Evolutionary conservation across 2,113 vertebrate species (phyloP).

Genomic region (Chloropsis hardwickii): DNA sequence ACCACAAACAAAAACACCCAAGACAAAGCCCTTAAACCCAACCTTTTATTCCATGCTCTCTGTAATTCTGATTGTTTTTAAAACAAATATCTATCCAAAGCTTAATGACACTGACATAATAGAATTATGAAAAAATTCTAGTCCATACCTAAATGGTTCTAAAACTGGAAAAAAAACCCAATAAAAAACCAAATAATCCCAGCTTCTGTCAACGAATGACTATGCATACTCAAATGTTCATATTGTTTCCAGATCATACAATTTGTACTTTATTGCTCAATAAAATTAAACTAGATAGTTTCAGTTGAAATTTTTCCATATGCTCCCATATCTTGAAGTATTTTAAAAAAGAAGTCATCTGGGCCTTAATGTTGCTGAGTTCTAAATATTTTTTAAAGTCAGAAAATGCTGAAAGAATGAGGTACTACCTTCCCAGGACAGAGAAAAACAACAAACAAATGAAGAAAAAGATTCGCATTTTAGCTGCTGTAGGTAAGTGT

Average conservation of each 20-base stretch:
- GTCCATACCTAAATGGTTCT: background rate
- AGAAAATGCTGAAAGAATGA: background rate
- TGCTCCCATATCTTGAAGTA: background rate
- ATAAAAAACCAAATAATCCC: rapidly evolving
- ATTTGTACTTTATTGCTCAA: background rate
- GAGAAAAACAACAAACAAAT: background rate
- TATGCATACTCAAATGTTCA: background rate
- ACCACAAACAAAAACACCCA: rapidly evolving
- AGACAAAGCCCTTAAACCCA: background rate
- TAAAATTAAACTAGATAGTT: background rate
- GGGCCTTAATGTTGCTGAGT: background rate
- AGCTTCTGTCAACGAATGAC: background rate
- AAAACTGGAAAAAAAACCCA: background rate
- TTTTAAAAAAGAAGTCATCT: background rate
- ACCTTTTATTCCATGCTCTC: background rate
- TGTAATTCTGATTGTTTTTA: background rate
- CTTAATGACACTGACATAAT: background rate
- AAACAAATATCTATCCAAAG: background rate
- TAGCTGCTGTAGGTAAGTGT: background rate
- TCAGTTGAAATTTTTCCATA: background rate
- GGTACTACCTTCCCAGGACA: too few species aligned
- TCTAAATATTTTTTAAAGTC: background rate
- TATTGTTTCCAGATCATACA: background rate
- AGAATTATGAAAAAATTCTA: background rate
- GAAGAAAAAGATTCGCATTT: background rate